phyloP scores from a whole-genome alignment of 1,140 invertebrate genomes.

The Caenorhabditis inopinata region DNA sequence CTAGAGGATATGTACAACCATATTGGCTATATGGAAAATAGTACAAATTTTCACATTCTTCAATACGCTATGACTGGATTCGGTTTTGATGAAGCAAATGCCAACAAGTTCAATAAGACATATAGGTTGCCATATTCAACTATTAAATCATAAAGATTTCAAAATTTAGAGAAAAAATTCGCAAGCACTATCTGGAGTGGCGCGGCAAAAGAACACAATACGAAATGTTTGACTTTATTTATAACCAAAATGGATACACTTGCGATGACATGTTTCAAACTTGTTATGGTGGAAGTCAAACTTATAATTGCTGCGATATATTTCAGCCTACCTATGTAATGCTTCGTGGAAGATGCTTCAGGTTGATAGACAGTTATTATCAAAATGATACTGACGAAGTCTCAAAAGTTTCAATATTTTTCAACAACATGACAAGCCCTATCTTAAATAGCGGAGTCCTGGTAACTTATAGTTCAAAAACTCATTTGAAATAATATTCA shows the following conservation, averaged over 20 bases:
- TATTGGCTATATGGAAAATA: slow-evolving; percentile 1
- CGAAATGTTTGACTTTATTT: slow-evolving; percentile 44
- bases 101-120: neutral
- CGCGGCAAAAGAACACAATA: neutral
- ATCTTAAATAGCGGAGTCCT: neutral
- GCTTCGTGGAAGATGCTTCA: slow-evolving; percentile 39
- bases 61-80: slow-evolving; percentile 20
- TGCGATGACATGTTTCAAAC: slow-evolving; percentile 24
- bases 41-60: neutral
- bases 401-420: slow-evolving; percentile 10
- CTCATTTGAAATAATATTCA: neutral
- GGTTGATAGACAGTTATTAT: slow-evolving; percentile 20
- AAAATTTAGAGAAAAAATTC: neutral
- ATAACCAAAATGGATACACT: slow-evolving; percentile 24
- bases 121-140: neutral
- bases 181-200: neutral
- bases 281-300: slow-evolving; percentile 9
- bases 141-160: neutral
- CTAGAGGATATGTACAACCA: slow-evolving; percentile 15
- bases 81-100: neutral
- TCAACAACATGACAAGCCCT: slow-evolving; percentile 30
- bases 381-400: slow-evolving; percentile 38
- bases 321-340: slow-evolving; percentile 42
- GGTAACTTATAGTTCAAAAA: neutral
- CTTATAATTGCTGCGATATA: slow-evolving; percentile 30